These are phyloP conservation scores for Lacerta viridis DNA, from an alignment of 2,797 vertebrate species.

Conservation along the genomic window DNA sequence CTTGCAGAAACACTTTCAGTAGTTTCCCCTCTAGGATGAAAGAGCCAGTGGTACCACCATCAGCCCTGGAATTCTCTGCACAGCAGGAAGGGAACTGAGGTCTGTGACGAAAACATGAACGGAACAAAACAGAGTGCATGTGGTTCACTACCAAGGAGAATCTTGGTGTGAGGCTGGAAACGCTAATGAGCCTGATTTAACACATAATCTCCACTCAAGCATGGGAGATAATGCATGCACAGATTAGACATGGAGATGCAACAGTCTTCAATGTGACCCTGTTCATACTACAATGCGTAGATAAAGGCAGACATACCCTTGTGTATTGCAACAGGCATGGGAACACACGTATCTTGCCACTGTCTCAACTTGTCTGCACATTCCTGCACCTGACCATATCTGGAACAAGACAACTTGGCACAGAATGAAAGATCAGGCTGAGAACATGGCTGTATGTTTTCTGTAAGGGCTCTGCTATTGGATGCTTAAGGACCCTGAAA, in stretches of 20 bases:
- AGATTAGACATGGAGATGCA: neutral
- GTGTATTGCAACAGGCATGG: neutral
- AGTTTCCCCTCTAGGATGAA: conserved; percentile 65
- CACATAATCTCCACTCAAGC: neutral
- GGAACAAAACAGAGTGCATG: neutral
- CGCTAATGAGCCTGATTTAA: conserved; percentile 21
- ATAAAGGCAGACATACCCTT: neutral
- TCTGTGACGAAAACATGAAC: conserved; percentile 44
- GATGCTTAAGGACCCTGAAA: no score
- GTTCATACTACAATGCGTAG: neutral
- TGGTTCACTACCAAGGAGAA: conserved; percentile 21
- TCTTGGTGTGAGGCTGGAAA: conserved; percentile 2
- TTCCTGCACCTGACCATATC: neutral
- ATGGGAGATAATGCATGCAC: neutral
- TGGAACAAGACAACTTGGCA: neutral
- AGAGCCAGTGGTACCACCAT: conserved; percentile 56
- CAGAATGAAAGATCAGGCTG: neutral
- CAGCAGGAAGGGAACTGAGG: conserved; percentile 47
- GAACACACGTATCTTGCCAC: neutral
- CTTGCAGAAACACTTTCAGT: conserved; percentile 72
- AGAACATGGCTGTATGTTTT: neutral
- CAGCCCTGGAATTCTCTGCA: conserved; percentile 48
- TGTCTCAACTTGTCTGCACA: neutral
- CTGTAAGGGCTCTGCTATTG: neutral
- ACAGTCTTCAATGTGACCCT: neutral